Evolutionary conservation across 2,113 vertebrate genomes (phyloP).

Genomic region (Oceanites oceanicus): DNA sequence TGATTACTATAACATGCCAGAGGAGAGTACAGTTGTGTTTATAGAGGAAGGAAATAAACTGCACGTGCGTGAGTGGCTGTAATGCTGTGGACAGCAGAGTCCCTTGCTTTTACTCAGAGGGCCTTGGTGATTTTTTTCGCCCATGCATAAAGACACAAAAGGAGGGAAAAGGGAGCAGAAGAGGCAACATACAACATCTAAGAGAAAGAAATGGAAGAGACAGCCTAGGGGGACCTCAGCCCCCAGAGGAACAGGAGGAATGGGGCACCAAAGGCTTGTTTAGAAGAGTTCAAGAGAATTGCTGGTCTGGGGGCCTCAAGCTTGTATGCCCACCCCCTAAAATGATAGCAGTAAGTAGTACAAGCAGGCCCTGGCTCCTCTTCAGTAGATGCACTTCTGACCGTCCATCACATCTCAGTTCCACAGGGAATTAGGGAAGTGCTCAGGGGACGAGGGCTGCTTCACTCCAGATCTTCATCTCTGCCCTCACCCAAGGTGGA

Average conservation of each 20-base stretch:
- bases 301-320: slow-evolving; percentile 22
- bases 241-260: background rate
- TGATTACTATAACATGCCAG: slow-evolving; percentile 50
- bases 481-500: slow-evolving; percentile 52
- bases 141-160: slow-evolving; percentile 43
- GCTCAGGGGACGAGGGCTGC: slow-evolving; percentile 33
- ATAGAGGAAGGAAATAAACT: slow-evolving; percentile 29
- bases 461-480: slow-evolving; percentile 74
- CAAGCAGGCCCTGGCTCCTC: slow-evolving; percentile 64
- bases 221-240: slow-evolving; percentile 14
- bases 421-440: slow-evolving; percentile 61
- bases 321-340: slow-evolving; percentile 8
- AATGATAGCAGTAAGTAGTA: slow-evolving; percentile 10
- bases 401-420: slow-evolving; percentile 58
- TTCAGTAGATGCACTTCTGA: slow-evolving; percentile 66
- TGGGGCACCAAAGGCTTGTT: background rate
- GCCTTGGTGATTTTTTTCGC: slow-evolving; percentile 38
- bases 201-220: slow-evolving; percentile 27
- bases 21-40: slow-evolving; percentile 26
- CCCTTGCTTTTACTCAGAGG: slow-evolving; percentile 22
- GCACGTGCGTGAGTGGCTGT: slow-evolving; percentile 10
- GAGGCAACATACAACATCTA: slow-evolving; percentile 25
- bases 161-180: background rate
- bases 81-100: background rate
- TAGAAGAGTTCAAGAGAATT: slow-evolving; percentile 18